Evolutionary conservation across 2,113 vertebrate genomes (phyloP).

Genomic region (Laterallus jamaicensis): DNA sequence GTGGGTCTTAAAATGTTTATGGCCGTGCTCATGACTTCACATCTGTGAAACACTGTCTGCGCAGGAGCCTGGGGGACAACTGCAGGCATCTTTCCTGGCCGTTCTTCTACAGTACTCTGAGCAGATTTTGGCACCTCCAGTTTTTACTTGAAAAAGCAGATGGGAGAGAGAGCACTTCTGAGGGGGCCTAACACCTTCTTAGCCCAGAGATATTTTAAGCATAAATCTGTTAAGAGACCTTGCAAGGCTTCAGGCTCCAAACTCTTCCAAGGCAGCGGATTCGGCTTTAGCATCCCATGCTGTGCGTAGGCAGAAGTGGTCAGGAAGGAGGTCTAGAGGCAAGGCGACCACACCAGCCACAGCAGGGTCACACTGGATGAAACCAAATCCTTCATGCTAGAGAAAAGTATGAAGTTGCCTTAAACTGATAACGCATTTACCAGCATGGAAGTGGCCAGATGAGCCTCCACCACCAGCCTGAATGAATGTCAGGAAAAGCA

Average conservation of each 20-base stretch:
- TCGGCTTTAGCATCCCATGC: background rate
- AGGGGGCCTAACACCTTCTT: conserved; percentile 42
- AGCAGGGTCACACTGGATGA: accelerated
- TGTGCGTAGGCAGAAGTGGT: background rate
- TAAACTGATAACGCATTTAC: background rate
- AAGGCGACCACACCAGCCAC: background rate
- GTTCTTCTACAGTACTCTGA: background rate
- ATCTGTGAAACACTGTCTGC: conserved; percentile 13
- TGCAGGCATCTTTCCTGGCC: conserved; percentile 33
- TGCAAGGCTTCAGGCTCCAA: background rate
- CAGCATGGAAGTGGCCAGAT: background rate
- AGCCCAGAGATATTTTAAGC: conserved; percentile 33
- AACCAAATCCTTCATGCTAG: background rate
- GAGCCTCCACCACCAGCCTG: background rate
- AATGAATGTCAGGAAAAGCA: background rate
- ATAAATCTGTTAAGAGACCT: conserved; percentile 22
- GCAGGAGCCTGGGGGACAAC: conserved; percentile 28
- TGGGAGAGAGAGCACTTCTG: conserved; percentile 8
- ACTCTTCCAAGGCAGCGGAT: background rate
- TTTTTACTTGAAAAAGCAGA: conserved; percentile 44
- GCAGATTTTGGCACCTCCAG: conserved; percentile 30
- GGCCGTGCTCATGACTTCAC: background rate
- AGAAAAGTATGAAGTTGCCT: background rate
- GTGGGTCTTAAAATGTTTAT: conserved; percentile 49
- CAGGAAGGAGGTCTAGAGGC: background rate